A percentile compares a stretch with the other conserved stretches of the same genome.
These are phyloP conservation scores for Zaprionus ornatus DNA, from an alignment of 1,140 invertebrate species.

Conservation along the genomic window DNA sequence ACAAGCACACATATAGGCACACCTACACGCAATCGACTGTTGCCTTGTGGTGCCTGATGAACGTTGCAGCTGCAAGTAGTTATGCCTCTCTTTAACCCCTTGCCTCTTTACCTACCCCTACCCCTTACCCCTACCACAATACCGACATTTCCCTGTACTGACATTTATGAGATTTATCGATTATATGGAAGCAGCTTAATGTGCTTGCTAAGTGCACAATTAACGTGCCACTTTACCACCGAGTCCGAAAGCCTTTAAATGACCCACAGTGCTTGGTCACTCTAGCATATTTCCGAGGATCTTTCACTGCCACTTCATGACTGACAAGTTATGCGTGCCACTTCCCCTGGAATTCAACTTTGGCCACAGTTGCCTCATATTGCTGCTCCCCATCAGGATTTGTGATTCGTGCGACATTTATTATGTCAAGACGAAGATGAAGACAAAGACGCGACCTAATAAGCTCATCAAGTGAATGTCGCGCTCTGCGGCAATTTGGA, in stretches of 20 bases:
- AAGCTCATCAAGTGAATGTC: conserved; percentile 19
- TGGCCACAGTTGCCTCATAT: neutral
- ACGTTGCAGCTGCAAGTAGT: conserved; percentile 45
- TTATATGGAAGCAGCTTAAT: conserved; percentile 63
- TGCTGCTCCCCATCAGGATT: neutral
- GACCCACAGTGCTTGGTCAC: neutral
- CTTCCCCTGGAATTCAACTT: neutral
- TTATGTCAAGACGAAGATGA: neutral
- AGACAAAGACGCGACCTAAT: conserved; percentile 31
- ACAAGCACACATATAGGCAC: neutral
- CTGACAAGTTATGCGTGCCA: neutral
- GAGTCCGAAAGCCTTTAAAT: neutral
- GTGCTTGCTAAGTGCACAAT: conserved; percentile 60
- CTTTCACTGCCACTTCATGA: neutral
- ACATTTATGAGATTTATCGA: conserved; percentile 71
- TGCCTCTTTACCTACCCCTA: too few species aligned
- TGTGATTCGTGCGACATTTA: neutral
- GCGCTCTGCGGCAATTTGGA: neutral
- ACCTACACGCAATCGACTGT: neutral
- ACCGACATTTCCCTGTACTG: conserved; percentile 17
- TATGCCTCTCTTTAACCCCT: conserved; percentile 12
- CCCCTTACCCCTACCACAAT: too few species aligned
- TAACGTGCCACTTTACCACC: conserved; percentile 61
- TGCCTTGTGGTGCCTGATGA: neutral
- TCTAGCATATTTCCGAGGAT: neutral